Percentiles rank a stretch among this genome's conserved stretches.
Evolutionary conservation across 2,113 vertebrate genomes (phyloP).

Genomic region (Sylvicapra grimmia): DNA sequence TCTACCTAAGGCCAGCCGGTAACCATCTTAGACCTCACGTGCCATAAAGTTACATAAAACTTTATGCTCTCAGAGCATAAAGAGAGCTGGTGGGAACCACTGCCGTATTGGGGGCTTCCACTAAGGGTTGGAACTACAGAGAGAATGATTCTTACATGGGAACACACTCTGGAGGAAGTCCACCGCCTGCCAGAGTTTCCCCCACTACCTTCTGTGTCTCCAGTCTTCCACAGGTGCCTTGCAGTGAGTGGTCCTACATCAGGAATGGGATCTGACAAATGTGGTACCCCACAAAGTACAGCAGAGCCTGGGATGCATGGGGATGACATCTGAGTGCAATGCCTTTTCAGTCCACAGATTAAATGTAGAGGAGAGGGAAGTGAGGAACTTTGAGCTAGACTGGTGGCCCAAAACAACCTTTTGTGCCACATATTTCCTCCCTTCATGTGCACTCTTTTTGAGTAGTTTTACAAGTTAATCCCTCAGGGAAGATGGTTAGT

Average conservation of each 20-base stretch:
- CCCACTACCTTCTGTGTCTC: background rate
- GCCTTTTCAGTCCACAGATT: background rate
- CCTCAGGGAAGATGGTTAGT: constrained; percentile 26
- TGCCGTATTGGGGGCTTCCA: background rate
- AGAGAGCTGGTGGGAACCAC: background rate
- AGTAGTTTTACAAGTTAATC: constrained; percentile 3
- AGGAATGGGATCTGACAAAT: background rate
- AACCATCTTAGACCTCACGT: background rate
- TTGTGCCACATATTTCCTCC: background rate
- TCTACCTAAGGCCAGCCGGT: background rate
- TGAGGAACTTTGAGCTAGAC: background rate
- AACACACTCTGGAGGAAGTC: background rate
- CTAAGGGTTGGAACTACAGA: background rate
- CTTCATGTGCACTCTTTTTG: background rate
- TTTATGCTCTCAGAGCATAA: background rate
- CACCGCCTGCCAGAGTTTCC: background rate
- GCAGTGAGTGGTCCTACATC: background rate
- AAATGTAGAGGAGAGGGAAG: background rate
- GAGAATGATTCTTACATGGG: background rate
- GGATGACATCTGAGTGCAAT: background rate
- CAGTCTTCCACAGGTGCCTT: background rate
- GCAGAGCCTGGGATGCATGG: background rate
- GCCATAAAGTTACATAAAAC: background rate
- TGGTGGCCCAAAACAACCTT: background rate
- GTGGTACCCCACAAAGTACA: background rate